phyloP scores from a whole-genome alignment of 2,888 invertebrate genomes.

The Aelia acuminata region DNA sequence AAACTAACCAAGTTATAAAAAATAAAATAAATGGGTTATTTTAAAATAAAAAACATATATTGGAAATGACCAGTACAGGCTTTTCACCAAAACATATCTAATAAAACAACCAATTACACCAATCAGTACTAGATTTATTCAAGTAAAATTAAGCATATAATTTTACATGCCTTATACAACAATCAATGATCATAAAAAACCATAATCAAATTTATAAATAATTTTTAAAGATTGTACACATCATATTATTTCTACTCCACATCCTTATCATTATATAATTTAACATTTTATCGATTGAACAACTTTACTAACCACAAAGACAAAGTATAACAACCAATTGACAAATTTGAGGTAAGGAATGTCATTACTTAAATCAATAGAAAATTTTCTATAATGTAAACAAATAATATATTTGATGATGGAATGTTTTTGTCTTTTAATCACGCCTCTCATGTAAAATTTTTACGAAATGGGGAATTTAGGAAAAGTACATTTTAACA shows the following conservation, averaged over 20 bases:
- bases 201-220: not conserved
- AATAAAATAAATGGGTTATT: not conserved
- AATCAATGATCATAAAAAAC: not conserved
- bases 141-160: not conserved
- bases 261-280: not conserved
- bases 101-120: not conserved
- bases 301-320: not conserved
- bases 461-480: not conserved
- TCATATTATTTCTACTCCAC: not conserved
- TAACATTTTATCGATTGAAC: not conserved
- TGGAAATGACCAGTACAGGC: not conserved
- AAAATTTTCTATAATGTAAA: not conserved
- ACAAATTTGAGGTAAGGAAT: not conserved
- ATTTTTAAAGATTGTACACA: not conserved
- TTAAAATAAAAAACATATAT: not conserved
- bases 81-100: not conserved
- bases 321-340: not conserved
- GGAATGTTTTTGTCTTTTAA: not conserved
- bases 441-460: not conserved
- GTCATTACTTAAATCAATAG: not conserved
- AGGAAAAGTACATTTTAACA: not conserved
- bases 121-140: not conserved
- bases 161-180: not conserved
- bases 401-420: not conserved
- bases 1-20: not conserved